phyloP scores from a whole-genome alignment of 1,140 invertebrate genomes.

The Holcopasites calliopsidis region DNA sequence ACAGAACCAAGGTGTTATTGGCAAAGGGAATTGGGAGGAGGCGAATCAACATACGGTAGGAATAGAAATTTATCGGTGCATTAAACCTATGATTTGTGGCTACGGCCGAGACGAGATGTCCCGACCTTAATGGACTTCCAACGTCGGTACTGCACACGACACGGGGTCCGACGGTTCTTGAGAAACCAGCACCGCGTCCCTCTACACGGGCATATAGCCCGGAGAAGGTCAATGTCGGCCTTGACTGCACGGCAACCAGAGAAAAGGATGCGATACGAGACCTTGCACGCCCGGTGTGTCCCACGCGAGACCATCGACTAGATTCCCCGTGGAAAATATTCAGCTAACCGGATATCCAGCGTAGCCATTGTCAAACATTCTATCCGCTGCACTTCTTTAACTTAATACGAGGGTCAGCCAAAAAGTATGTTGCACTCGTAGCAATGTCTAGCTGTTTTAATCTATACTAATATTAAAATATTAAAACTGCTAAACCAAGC shows the following conservation, averaged over 20 bases:
- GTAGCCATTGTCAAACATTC: background rate
- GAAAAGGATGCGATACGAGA: constrained; percentile 27
- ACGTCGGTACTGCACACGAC: constrained; percentile 44
- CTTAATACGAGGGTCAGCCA: no score
- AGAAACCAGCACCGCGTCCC: constrained; percentile 24
- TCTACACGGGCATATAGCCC: constrained; percentile 3
- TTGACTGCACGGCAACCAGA: constrained; percentile 25
- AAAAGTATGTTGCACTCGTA: no score
- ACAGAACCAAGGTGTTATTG: no score
- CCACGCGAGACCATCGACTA: constrained; percentile 28
- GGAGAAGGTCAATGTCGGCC: constrained; percentile 51
- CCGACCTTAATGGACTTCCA: constrained; percentile 52
- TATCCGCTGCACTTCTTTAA: background rate
- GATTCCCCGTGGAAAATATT: constrained; percentile 30
- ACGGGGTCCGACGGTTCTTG: constrained; percentile 44
- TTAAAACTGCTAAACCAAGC: no score
- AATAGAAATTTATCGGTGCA: constrained; percentile 59
- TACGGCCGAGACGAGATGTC: constrained; percentile 25
- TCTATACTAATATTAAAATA: no score
- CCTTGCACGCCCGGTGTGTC: constrained; percentile 21
- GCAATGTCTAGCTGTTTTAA: no score
- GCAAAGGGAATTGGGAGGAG: constrained; percentile 2
- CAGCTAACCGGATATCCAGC: constrained; percentile 40
- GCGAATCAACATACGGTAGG: constrained; percentile 24
- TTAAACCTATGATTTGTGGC: constrained; percentile 60